Evolutionary conservation across 2,888 invertebrate genomes (phyloP), one percentile per base, ranked within the genome.

Genomic region (Trissolcus brochymenae): DNA sequence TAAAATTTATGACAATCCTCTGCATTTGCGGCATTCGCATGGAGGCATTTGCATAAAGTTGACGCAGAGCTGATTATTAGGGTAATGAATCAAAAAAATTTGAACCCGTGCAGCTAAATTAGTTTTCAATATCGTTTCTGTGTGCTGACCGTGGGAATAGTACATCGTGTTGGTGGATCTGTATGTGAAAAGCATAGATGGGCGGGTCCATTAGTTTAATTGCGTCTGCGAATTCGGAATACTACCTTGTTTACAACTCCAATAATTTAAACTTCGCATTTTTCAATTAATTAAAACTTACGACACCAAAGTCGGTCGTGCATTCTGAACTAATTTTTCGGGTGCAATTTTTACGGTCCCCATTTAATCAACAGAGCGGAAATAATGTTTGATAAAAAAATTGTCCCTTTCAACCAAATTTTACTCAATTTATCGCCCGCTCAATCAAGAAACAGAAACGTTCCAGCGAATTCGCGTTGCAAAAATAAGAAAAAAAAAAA

Each of bases 141-240:
- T 75, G 68, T 55, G 25, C 54, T 51, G 70, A 75, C 60, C 75
- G 75, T 75, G 75, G 68, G 75, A 75, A 75, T 75, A 60, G 55
- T 68, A 65, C 53, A 55, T 21, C 60, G 65, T 65, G 61, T 65
- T 70, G 53, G 65, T 65, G 54, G 50, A 65, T 76, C 70, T 65
- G 60, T 35, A 35, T 65, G 75, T 57, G 55, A 76, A 70, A 65
- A 76, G 75, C 60, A 70, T 60, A 70, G 68, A 70, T 76, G 75
- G 75, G 75, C 75, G 75, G 75, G 70, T 70, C 70, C 75, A 76
- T 76, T 76, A 76, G 68, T 75, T 75, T 75, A 75, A 75, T 75
- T 75, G 62, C 65, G 75, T 75, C 75, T 75, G 75, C 62, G 68
- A 68, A 75, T 62, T 75, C 68, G 62, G 62, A 40, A 64, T 68